These are phyloP conservation scores for Tolmerus cingulatus DNA, from an alignment of 2,888 invertebrate genomes.

Conservation along the genomic window DNA sequence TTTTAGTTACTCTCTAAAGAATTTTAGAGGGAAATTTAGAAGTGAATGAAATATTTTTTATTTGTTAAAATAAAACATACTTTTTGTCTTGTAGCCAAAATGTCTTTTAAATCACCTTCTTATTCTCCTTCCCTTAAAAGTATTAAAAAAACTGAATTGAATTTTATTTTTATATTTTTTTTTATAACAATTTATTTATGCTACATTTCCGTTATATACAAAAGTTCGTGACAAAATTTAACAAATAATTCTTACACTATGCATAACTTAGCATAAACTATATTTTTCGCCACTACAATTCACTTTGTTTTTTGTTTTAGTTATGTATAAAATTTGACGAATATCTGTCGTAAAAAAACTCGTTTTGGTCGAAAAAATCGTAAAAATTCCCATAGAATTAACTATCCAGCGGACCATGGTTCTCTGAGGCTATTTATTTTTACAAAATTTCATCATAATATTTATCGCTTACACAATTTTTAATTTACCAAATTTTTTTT, in stretches of 20 bases:
- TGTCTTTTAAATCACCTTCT: neutral
- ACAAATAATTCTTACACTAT: slow-evolving; percentile 16
- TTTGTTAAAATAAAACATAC: slow-evolving; percentile 33
- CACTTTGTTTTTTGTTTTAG: neutral
- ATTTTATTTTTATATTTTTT: slow-evolving; percentile 33
- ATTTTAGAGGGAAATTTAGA: neutral
- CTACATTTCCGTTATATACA: slow-evolving; percentile 20
- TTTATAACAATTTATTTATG: slow-evolving; percentile 33
- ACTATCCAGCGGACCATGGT: neutral
- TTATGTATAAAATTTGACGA: slow-evolving; percentile 21
- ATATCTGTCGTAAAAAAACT: slow-evolving; percentile 21
- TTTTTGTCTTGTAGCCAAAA: slow-evolving; percentile 18
- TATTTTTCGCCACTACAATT: neutral
- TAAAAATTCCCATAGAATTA: slow-evolving; percentile 16
- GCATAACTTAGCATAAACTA: neutral
- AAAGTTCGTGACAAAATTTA: slow-evolving; percentile 38
- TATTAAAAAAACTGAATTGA: neutral
- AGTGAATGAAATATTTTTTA: slow-evolving; percentile 27
- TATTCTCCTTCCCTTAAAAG: neutral
- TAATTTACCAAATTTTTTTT: neutral
- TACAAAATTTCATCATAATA: neutral
- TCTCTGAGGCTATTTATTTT: neutral
- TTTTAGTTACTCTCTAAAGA: slow-evolving; percentile 2
- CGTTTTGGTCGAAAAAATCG: slow-evolving; percentile 33
- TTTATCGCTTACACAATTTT: neutral